A percentile compares a stretch with the other conserved stretches of the same genome.
Evolutionary conservation across 1,140 invertebrate genomes (phyloP).

Genomic region (Lepidurus arcticus): DNA sequence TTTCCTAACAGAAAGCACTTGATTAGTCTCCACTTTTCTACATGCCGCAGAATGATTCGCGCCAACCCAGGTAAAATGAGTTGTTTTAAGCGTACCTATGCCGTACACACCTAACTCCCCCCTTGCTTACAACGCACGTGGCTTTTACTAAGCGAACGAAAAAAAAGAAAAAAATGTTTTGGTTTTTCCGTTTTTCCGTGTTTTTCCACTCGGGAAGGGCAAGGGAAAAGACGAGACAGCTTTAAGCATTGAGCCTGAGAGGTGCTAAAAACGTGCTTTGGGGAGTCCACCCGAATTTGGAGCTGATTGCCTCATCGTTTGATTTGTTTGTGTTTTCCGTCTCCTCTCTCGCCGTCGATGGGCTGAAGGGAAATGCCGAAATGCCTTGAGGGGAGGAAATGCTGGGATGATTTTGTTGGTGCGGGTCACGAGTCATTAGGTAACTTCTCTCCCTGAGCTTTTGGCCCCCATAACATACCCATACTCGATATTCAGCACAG

Average conservation of each 20-base stretch:
- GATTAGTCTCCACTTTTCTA: not conserved
- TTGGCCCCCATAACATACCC: slow-evolving; percentile 5
- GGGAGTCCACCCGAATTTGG: not conserved
- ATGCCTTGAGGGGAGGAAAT: not conserved
- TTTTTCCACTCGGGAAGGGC: not conserved
- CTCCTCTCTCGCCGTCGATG: not conserved
- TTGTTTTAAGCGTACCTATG: too few relatives aligned
- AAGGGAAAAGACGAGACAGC: not conserved
- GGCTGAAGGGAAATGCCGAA: not conserved
- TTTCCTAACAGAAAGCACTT: too few relatives aligned
- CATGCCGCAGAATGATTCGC: slow-evolving; percentile 1
- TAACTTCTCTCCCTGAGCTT: not conserved
- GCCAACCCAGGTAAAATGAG: not conserved
- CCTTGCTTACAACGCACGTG: not conserved
- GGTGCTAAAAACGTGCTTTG: not conserved
- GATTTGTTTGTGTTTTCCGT: slow-evolving; percentile 16
- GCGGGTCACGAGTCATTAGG: slow-evolving; percentile 17
- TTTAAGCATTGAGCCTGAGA: not conserved
- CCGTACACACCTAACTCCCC: too few relatives aligned
- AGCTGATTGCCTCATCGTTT: not conserved
- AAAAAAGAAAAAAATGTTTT: not conserved
- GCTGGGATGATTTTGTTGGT: not conserved
- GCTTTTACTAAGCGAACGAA: not conserved
- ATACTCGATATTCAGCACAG: slow-evolving; percentile 21
- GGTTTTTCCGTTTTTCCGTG: too few relatives aligned